Evolutionary conservation across 2,888 invertebrate genomes (phyloP), one percentile per base, ranked within the genome.

Genomic region (Pemphredon lugubris): DNA sequence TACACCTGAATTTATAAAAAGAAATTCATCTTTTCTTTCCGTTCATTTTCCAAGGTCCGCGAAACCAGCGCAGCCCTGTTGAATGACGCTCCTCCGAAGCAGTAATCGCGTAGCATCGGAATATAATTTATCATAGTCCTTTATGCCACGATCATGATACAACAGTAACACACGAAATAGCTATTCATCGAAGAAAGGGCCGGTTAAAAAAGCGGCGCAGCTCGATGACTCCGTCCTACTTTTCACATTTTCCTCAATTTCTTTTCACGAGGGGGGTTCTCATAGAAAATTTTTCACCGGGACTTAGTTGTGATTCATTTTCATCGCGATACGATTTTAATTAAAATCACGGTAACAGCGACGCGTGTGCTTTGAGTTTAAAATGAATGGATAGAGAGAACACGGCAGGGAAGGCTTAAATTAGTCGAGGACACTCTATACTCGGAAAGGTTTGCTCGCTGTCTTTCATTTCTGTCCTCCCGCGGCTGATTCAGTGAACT

Each of bases 231-330:
- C 30, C 44, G 55, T 44, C 50, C 44, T 39, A 18, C 6, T 34
- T 68, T n/a, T n/a, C 68, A n/a, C n/a, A n/a, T n/a, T n/a, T n/a
- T n/a, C n/a, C n/a, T n/a, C 48, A 70, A 70, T 59, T 68, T 44
- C 68, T 55, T 59, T 42, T 47, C 20, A 26, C 53, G 59, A 66
- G 54, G 39, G 21, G 37, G 45, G n/a, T n/a, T n/a, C 34, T 39
- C 13, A n/a, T 4, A 13, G 50, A 61, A 69, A 70, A 70, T 69
- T 71, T 69, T 69, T 54, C 55, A 70, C 60, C 45, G 69, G 51
- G 60, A 57, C 60, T 70, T 57, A 51, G 60, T 60, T 69, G 70
- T 69, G 69, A 70, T 69, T 70, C 71, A 71, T 71, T 63, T 63
- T 48, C 39, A 34, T 53, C 34, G 57, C 71, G 71, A 54, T 69